Evolutionary conservation across 2,888 invertebrate species (phyloP).

Genomic region (Anticlea derivata): DNA sequence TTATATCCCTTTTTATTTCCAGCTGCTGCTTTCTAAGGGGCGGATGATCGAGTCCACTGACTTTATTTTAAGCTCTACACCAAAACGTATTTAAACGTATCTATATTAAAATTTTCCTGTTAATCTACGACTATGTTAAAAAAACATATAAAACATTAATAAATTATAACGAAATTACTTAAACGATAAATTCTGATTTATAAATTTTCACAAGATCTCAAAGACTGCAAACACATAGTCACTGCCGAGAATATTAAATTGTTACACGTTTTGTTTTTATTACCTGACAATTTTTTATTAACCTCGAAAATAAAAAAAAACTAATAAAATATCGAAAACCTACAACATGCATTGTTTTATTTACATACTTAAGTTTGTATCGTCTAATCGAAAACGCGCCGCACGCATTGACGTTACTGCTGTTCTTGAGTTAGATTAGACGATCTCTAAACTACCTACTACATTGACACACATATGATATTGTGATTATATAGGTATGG

Average conservation of each 20-base stretch:
- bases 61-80: conserved; percentile 59
- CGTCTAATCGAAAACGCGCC: too few species aligned
- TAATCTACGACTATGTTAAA: conserved; percentile 74
- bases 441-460: too few species aligned
- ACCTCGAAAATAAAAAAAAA: conserved; percentile 71
- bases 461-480: too few species aligned
- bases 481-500: too few species aligned
- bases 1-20: conserved; percentile 49
- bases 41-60: conserved; percentile 59
- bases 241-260: conserved; percentile 71
- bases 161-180: conserved; percentile 27
- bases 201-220: conserved; percentile 42
- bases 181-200: conserved; percentile 37
- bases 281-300: conserved; percentile 72
- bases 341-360: conserved; percentile 29
- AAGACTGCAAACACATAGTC: conserved; percentile 72
- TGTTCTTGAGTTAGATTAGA: too few species aligned
- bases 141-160: conserved; percentile 43
- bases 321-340: conserved; percentile 66
- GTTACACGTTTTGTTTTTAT: conserved; percentile 73
- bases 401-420: too few species aligned
- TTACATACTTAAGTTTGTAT: conserved; percentile 14
- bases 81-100: conserved; percentile 50
- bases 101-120: conserved; percentile 59
- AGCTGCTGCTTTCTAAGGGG: conserved; percentile 79